Evolutionary conservation across 2,888 invertebrate species (phyloP).

Genomic region (Notodonta ziczac): DNA sequence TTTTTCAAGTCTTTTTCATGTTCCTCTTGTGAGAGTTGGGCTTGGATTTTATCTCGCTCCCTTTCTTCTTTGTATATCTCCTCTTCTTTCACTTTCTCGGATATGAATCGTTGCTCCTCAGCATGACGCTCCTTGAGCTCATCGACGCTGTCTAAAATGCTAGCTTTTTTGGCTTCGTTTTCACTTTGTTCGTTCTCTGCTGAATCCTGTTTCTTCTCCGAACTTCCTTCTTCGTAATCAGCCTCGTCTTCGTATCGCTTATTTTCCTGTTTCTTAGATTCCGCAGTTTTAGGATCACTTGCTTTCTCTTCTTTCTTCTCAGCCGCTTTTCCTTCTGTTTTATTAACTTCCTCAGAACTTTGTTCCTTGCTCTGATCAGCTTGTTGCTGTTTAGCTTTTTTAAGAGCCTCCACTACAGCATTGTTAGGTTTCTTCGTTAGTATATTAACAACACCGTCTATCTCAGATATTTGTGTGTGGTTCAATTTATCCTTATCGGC

Average conservation of each 20-base stretch:
- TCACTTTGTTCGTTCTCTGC: slow-evolving; percentile 57
- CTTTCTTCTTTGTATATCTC: slow-evolving; percentile 65
- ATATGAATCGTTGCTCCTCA: slow-evolving; percentile 65
- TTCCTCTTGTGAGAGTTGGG: slow-evolving; percentile 28
- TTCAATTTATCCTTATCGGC: slow-evolving; percentile 33
- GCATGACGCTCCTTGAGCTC: slow-evolving; percentile 71
- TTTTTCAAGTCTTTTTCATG: slow-evolving; percentile 44
- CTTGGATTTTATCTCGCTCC: slow-evolving; percentile 50
- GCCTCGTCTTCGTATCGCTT: slow-evolving; percentile 45
- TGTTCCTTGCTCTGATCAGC: slow-evolving; percentile 16
- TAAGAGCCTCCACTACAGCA: slow-evolving; percentile 42
- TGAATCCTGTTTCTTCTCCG: slow-evolving; percentile 44
- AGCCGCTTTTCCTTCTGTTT: slow-evolving; percentile 18
- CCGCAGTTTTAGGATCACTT: not conserved
- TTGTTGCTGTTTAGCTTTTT: slow-evolving; percentile 21
- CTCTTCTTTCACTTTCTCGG: slow-evolving; percentile 70
- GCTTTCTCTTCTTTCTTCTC: slow-evolving; percentile 16
- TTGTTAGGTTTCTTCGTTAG: slow-evolving; percentile 51
- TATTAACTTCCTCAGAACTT: slow-evolving; percentile 19
- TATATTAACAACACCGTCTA: slow-evolving; percentile 69
- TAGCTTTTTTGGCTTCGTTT: slow-evolving; percentile 67
- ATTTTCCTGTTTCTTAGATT: slow-evolving; percentile 10
- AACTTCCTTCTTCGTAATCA: slow-evolving; percentile 53
- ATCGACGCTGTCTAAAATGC: slow-evolving; percentile 69
- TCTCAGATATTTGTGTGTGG: slow-evolving; percentile 59